These are phyloP conservation scores for Megalopta genalis DNA, from an alignment of 1,140 invertebrate species.

Conservation along the genomic window DNA sequence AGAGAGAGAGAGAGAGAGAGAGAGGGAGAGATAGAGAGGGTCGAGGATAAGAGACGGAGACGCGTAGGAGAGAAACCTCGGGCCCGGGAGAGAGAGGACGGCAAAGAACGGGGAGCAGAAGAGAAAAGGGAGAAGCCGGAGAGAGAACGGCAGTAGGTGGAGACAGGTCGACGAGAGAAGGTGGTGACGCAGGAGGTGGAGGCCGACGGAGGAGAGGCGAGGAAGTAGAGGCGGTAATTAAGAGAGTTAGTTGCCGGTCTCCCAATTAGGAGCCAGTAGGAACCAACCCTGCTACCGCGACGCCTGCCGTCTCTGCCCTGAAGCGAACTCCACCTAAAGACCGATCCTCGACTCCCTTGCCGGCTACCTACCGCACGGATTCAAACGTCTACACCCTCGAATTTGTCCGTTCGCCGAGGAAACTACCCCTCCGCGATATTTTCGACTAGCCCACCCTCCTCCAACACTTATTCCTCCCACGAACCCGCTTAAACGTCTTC, in stretches of 20 bases:
- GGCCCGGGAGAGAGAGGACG: slow-evolving; percentile 11
- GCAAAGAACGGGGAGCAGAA: slow-evolving; percentile 30
- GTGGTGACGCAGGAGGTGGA: slow-evolving; percentile 58
- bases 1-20: slow-evolving; percentile 42
- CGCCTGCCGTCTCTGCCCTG: slow-evolving; percentile 70
- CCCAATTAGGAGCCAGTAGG: slow-evolving; percentile 78
- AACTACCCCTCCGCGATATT: background rate
- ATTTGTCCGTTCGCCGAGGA: background rate
- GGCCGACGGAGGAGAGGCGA: slow-evolving; percentile 63
- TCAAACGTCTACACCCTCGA: slow-evolving; percentile 48
- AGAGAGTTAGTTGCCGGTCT: slow-evolving; percentile 80
- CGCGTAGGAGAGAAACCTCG: slow-evolving; percentile 34
- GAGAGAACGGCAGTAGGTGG: slow-evolving; percentile 48
- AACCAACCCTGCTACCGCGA: slow-evolving; percentile 67
- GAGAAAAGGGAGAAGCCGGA: slow-evolving; percentile 1
- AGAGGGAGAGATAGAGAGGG: slow-evolving; percentile 3
- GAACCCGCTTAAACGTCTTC: too few species aligned
- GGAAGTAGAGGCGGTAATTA: slow-evolving; percentile 79
- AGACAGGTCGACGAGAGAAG: slow-evolving; percentile 61
- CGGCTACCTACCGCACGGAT: slow-evolving; percentile 47
- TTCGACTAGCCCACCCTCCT: background rate
- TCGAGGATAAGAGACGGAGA: slow-evolving; percentile 19
- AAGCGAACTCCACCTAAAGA: slow-evolving; percentile 71
- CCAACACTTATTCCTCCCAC: background rate
- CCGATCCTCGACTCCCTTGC: slow-evolving; percentile 51